Conservation (phyloP, 2,113 vertebrate genomes). For the Labeo rohita region DNA sequence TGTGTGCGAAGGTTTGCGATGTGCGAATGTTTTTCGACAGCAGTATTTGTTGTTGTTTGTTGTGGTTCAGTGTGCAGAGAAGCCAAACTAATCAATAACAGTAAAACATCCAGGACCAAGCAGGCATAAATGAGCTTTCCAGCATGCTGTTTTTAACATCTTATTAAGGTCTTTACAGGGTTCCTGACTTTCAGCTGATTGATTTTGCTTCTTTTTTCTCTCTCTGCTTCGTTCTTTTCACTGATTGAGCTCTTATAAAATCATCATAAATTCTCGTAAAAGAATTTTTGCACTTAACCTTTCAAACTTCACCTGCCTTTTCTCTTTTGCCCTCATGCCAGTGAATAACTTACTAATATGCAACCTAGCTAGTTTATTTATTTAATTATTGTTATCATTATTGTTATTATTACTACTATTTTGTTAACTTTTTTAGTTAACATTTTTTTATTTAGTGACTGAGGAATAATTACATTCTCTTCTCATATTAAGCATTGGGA, state of each 20-base stretch:
- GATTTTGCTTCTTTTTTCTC: constrained; percentile 17
- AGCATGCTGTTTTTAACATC: constrained; percentile 47
- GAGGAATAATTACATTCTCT: not conserved
- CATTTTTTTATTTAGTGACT: not conserved
- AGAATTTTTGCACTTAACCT: not conserved
- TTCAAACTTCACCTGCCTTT: not conserved
- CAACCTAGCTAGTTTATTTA: too few relatives aligned
- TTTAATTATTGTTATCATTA: not conserved
- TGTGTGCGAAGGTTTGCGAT: not conserved
- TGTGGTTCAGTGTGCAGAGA: constrained; percentile 29
- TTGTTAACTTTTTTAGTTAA: not conserved
- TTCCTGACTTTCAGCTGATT: constrained; percentile 59
- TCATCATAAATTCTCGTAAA: not conserved
- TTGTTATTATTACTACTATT: too few relatives aligned
- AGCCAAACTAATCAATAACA: constrained; percentile 52
- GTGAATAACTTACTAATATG: not conserved
- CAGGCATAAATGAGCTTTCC: constrained; percentile 32
- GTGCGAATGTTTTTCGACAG: not conserved
- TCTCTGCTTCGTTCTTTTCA: not conserved
- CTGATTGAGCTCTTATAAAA: constrained; percentile 10
- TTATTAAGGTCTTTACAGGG: constrained; percentile 54
- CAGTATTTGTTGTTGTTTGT: constrained; percentile 30
- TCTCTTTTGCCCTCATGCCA: not conserved
- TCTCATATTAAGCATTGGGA: not conserved
- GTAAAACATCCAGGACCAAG: constrained; percentile 38